Evolutionary conservation across 2,113 vertebrate genomes (phyloP), one percentile per base, ranked within the genome.

Genomic region (Onychostoma macrolepis): DNA sequence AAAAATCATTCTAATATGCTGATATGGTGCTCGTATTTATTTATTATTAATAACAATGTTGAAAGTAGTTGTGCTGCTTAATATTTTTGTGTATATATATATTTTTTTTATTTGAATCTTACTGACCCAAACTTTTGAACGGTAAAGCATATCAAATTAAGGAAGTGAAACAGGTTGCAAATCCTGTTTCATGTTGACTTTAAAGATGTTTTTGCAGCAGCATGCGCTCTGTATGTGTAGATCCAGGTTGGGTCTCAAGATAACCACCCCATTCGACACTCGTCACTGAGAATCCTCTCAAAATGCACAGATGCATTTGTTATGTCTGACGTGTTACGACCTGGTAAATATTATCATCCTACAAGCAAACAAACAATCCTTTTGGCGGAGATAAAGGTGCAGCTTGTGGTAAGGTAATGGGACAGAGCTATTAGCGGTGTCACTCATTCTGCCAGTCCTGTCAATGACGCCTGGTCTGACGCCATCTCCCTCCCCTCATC

Each of bases 381-480:
- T 93, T 94, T 91, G 90, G 88, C 90, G 90, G 90, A 95, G 94
- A 96, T 95, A 94, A 94, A 95, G 93, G 93, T 89, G 91, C 93
- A 84, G 90, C 90, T 91, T 94, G 93, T 56, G 91, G 94, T 85
- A 92, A 94, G 93, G 93, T 95, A 95, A 95, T 96, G 93, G 93
- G 93, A 93, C 92, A 93, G 92, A 88, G 93, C 95, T 95, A 97
- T 97, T 97, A 96, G 93, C 92, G 96, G 97, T 97, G 95, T 96
- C 96, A 97, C 96, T 97, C 97, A 92, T 76, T 56, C 91, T 97
- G 95, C 95, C 94, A 65, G 95, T 93, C 92, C 94, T 96, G 95
- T 93, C 95, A 95, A 95, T 94, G 94, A 92, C 30, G 89, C 95
- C 94, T 92, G 85, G 91, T 94, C 93, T 94, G 92, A 94, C 91